Evolutionary conservation across 2,113 vertebrate genomes (phyloP), one percentile per base, ranked within the genome.

Genomic region (Struthidea cinerea): DNA sequence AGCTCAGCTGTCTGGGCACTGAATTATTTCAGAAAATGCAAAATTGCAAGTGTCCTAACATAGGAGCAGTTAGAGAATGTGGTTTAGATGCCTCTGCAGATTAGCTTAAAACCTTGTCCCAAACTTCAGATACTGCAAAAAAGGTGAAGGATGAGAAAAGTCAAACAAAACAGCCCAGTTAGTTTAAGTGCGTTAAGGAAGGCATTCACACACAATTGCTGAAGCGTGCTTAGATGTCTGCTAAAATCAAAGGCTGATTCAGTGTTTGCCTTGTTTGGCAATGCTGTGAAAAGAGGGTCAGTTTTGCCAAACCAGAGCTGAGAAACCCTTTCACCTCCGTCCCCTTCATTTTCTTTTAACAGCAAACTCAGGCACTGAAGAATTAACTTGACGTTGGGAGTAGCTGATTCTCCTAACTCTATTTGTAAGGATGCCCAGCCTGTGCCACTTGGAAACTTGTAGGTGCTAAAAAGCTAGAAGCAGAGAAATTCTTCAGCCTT

Each of bases 211-310:
- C 59, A 50, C 46, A 42, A 15, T 26, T 80, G 75, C 71, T 86
- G 89, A 88, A 83, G 46, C 1, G 0, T 67, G 78, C 46, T 50
- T 55, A 80, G 87, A 53, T 1, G 2, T 23, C 78, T 67, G 27
- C 81, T 85, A n/a, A 93, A 94, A 80, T 70, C 50, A 93, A 90
- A 94, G 59, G 55, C 63, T 70, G n/a, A 69, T 77, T 80, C 59
- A 59, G 13, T n/a, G 67, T 50, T 91, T 84, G 71, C 82, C 92
- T 83, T 88, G 55, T 91, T 88, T 86, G 82, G 79, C 78, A 85
- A 32, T n/a, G 59, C 83, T 78, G 63, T 27, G 30, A 88, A 93
- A 91, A 69, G 64, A 73, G 26, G 21, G 57, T 44, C 61, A 35
- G 41, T 89, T 93, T 89, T 87, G 89, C 87, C 78, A 83, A 53